These are phyloP conservation scores for Hippoglossus hippoglossus DNA, from an alignment of 2,797 vertebrate species.

Conservation along the genomic window DNA sequence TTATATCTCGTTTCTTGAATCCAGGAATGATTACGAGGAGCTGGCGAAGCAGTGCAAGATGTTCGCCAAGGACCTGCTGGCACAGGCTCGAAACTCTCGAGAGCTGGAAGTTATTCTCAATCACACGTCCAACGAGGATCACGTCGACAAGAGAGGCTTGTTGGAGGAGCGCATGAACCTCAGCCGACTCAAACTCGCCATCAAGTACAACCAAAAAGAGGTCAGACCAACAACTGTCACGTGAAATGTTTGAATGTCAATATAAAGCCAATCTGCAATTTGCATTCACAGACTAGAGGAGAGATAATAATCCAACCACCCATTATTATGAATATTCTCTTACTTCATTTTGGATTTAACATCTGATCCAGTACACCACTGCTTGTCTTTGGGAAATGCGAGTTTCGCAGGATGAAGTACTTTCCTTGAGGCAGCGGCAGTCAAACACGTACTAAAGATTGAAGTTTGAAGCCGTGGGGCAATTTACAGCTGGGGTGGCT, in stretches of 20 bases:
- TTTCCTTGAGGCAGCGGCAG: slow-evolving; percentile 53
- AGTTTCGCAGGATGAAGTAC: slow-evolving; percentile 35
- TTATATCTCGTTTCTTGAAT: slow-evolving; percentile 34
- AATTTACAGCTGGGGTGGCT: slow-evolving; percentile 58
- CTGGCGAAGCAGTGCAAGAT: slow-evolving; percentile 98
- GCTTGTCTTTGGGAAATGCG: slow-evolving; percentile 43
- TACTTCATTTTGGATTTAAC: slow-evolving; percentile 7
- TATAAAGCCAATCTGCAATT: too few species aligned
- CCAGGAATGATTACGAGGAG: slow-evolving; percentile 97
- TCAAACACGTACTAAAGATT: slow-evolving; percentile 37
- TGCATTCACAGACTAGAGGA: background rate
- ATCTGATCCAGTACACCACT: slow-evolving; percentile 30
- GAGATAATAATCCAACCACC: background rate
- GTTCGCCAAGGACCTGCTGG: slow-evolving; percentile 98
- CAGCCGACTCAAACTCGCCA: slow-evolving; percentile 97
- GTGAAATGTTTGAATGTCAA: background rate
- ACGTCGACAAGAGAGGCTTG: slow-evolving; percentile 92
- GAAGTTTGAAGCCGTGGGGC: slow-evolving; percentile 37
- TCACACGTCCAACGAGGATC: slow-evolving; percentile 95
- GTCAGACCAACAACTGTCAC: slow-evolving; percentile 67
- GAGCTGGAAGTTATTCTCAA: slow-evolving; percentile 98
- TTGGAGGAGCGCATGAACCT: slow-evolving; percentile 98
- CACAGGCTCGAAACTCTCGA: slow-evolving; percentile 97
- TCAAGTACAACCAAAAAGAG: slow-evolving; percentile 99
- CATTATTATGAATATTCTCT: slow-evolving; percentile 14